Conservation (phyloP, 2,888 invertebrate genomes). For the Eledona agricola region DNA sequence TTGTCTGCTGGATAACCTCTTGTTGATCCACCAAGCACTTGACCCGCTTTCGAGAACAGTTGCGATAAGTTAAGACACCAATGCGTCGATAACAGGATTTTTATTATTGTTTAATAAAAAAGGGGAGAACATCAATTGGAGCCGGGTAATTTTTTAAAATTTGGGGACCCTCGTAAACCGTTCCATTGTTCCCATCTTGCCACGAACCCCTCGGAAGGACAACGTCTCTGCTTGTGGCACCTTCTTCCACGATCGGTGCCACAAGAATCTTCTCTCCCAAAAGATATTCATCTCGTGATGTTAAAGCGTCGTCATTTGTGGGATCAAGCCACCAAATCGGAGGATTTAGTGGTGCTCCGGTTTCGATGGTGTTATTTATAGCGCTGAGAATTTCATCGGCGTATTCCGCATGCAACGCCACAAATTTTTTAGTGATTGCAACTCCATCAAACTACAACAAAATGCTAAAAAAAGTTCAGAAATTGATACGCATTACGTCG, state of each 20-base stretch:
- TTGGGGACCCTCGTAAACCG: conserved; percentile 66
- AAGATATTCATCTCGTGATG: conserved; percentile 73
- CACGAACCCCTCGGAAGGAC: conserved; percentile 81
- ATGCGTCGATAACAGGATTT: conserved; percentile 1
- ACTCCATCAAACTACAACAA: conserved; percentile 65
- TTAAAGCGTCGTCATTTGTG: conserved; percentile 68
- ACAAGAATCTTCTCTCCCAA: conserved; percentile 80
- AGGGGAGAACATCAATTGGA: conserved; percentile 74
- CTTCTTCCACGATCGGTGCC: conserved; percentile 77
- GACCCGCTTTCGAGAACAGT: no score
- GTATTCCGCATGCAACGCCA: conserved; percentile 71
- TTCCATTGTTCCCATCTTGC: conserved; percentile 69
- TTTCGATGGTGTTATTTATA: conserved; percentile 68
- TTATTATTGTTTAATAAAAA: conserved; percentile 63
- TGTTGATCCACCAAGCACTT: no score
- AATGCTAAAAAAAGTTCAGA: conserved; percentile 4
- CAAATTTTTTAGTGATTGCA: conserved; percentile 70
- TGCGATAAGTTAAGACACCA: no score
- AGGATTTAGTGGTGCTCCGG: conserved; percentile 78
- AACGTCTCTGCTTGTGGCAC: conserved; percentile 71
- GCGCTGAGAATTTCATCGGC: conserved; percentile 70
- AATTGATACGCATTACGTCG: no score
- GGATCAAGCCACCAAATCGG: conserved; percentile 90
- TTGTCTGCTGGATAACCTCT: no score
- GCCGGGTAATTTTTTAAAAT: conserved; percentile 73